These are phyloP conservation scores for Petrolisthes manimaculis DNA, from an alignment of 2,888 invertebrate species.

Conservation along the genomic window DNA sequence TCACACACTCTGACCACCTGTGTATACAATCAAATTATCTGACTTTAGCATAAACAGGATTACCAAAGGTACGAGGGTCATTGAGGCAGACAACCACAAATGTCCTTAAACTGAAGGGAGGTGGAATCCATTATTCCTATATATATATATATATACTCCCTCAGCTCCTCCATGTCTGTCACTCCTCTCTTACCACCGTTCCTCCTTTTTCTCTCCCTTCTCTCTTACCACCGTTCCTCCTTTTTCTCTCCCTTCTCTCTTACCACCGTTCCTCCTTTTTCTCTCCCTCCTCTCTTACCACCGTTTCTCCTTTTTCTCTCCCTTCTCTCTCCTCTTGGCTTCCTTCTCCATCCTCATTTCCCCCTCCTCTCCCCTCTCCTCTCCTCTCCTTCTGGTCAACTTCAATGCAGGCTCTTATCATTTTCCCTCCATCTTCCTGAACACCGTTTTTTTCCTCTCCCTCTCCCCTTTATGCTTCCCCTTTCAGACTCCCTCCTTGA, in stretches of 20 bases:
- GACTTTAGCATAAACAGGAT: too few relatives aligned
- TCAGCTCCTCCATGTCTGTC: not conserved
- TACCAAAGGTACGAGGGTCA: too few relatives aligned
- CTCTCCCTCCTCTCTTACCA: not conserved
- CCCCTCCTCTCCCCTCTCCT: not conserved
- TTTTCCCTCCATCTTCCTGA: not conserved
- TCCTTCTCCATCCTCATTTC: not conserved
- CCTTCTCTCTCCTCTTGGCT: not conserved
- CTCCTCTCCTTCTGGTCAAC: not conserved
- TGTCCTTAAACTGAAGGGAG: too few relatives aligned
- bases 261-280: not conserved
- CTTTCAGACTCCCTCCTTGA: too few relatives aligned
- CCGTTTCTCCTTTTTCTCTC: not conserved
- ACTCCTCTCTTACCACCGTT: not conserved
- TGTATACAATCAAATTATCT: too few relatives aligned
- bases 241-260: not conserved
- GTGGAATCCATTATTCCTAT: not conserved
- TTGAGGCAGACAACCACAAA: too few relatives aligned
- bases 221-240: not conserved
- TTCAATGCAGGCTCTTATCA: not conserved
- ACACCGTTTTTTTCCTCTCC: not conserved
- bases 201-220: constrained; percentile 6
- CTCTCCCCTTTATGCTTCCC: not conserved
- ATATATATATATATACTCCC: not conserved
- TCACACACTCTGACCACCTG: too few relatives aligned